phyloP scores from a whole-genome alignment of 2,888 invertebrate genomes.

The Ophion slaviceki region DNA sequence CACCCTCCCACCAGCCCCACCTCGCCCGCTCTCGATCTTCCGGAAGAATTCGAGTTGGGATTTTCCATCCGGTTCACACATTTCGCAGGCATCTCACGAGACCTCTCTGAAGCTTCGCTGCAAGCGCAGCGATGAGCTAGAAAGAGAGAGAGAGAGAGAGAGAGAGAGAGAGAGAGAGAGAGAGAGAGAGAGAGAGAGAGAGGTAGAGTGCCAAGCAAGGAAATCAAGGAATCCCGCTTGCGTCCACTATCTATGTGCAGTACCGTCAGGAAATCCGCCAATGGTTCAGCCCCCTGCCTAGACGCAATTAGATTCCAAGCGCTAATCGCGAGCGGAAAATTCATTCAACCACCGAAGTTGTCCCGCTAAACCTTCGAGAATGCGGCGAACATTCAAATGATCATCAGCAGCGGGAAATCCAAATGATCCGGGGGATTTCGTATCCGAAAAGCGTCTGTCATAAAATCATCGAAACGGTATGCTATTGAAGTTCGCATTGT shows the following conservation, averaged over 20 bases:
- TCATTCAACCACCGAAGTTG: constrained; percentile 24
- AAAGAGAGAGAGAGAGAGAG: too few species aligned
- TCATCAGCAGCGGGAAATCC: background rate
- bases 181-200: too few species aligned
- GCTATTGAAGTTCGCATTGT: too few species aligned
- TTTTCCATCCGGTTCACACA: too few species aligned
- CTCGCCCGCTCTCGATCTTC: too few species aligned
- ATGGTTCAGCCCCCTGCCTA: background rate
- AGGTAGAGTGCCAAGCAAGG: background rate
- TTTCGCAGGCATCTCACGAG: too few species aligned
- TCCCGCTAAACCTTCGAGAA: background rate
- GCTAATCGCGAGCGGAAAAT: constrained; percentile 47
- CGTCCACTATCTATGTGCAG: constrained; percentile 15
- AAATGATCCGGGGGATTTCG: background rate
- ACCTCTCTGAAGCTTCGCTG: too few species aligned
- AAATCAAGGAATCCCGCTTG: constrained; percentile 50
- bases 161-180: too few species aligned
- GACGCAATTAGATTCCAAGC: constrained; percentile 30
- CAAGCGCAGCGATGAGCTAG: too few species aligned
- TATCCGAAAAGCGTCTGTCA: background rate
- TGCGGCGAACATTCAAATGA: background rate
- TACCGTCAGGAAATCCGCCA: constrained; percentile 18
- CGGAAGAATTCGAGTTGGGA: too few species aligned
- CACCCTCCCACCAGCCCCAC: too few species aligned
- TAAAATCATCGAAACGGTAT: too few species aligned